Evolutionary conservation across 2,797 vertebrate genomes (phyloP), one percentile per base, ranked within the genome.

Genomic region (Pelodytes ibericus): DNA sequence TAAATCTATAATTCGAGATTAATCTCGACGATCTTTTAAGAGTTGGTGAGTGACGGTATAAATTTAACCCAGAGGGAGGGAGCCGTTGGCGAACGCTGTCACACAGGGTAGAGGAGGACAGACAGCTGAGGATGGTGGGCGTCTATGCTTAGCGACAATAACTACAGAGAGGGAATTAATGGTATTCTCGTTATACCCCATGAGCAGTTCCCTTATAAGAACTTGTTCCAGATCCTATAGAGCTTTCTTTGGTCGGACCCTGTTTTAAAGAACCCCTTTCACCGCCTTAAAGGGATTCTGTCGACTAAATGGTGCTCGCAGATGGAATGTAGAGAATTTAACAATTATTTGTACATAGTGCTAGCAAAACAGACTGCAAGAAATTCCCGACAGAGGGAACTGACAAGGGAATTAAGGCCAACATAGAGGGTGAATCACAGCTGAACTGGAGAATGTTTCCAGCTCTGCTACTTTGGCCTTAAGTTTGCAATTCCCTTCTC

Each of bases 61-160:
- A 66, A 59, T 72, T 59, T 51, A 61, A 29, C 18, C n/a, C 16
- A 63, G 18, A 20, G 41, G n/a, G 30, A 51, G 22, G 10, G 16
- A 36, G 20, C 26, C 26, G 26, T 22, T 15, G 64, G 73, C 44
- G 20, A 13, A 30, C 47, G 36, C 70, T 73, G 70, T 78, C 75
- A 76, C 57, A 61, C 44, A 59, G 8, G 41, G 18, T 31, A 72
- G 71, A 79, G 57, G 31, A 71, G 57, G 3, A 2, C 30, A 25
- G 76, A 79, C 76, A 79, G 70, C 76, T 79, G 75, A 59, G 51
- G 22, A 7, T 15, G 33, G 33, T 60, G 41, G 66, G 59, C 61
- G 39, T n/a, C 69, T 66, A 27, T 51, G 49, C 63, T 26, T 24
- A 60, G 66, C 22, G 65, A 51, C 58, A 79, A 20, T 31, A 67